Evolutionary conservation across 2,797 vertebrate species (phyloP), one percentile per base, ranked within the genome.

Genomic region (Hybognathus amarus): DNA sequence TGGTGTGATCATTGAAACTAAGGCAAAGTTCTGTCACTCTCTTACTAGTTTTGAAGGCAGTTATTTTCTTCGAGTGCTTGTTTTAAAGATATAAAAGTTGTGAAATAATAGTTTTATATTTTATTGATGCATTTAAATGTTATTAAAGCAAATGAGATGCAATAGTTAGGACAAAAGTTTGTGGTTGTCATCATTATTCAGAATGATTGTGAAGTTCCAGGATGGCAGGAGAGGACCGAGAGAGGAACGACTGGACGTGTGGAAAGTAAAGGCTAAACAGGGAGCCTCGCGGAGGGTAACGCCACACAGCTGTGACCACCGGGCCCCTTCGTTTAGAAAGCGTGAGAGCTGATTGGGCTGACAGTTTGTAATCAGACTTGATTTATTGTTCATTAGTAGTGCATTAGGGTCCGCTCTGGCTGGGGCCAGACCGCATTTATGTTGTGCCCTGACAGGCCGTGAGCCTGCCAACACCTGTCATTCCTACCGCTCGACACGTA

Each of bases 351-450:
- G 95, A 97, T 96, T 96, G 96, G 95, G 91, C 92, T 97, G 97
- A 97, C 97, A 97, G 96, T 98, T 97, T 97, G 96, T 98, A 98
- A 98, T 99, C 97, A 98, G 97, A 98, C 96, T 97, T 97, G 97
- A 99, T 99, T 98, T 97, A 99, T 99, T 97, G 97, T 98, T 99
- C 97, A 98, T 99, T 98, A 98, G 97, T 94, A 94, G 95, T 96
- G 96, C 96, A 97, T 98, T 98, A 98, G 83, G 54, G 96, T 95
- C 95, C 96, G 96, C 96, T 96, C 96, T 97, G 96, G 96, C 96
- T 94, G 93, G 96, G 95, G 95, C 94, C 94, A 96, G 95, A 95
- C 94, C 94, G 96, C 97, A 96, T 97, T 97, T 97, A 96, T 96
- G 96, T 97, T 96, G 96, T 94, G 95, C 94, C 95, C 96, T 97